These are phyloP conservation scores for Stenodera caucasica DNA, from an alignment of 2,888 invertebrate species.

Conservation along the genomic window DNA sequence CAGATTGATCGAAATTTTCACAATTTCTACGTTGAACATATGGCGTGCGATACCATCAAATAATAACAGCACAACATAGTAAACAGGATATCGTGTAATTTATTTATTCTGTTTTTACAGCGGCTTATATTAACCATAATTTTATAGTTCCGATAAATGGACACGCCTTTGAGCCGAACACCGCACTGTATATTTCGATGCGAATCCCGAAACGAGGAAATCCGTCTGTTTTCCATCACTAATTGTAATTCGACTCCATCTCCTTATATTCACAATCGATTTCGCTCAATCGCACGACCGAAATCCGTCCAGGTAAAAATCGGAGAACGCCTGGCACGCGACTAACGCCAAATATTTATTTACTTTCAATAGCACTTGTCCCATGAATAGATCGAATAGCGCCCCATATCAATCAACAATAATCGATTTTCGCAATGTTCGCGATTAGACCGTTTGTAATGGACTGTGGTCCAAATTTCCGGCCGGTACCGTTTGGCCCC, in stretches of 20 bases:
- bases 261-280: background rate
- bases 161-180: constrained; percentile 6
- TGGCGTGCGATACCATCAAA: constrained; percentile 29
- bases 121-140: constrained; percentile 4
- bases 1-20: constrained; percentile 17
- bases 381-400: constrained; percentile 14
- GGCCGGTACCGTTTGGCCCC: constrained; percentile 22
- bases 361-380: background rate
- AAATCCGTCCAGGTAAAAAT: background rate
- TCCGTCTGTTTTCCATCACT: no score
- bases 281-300: background rate
- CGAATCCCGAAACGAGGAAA: background rate
- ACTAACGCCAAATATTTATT: background rate
- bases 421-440: background rate
- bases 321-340: background rate
- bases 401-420: background rate
- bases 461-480: background rate
- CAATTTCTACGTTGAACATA: constrained; percentile 20
- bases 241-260: no score
- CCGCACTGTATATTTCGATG: background rate
- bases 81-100: constrained; percentile 26
- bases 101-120: constrained; percentile 12
- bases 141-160: background rate
- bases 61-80: constrained; percentile 23
- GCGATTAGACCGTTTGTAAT: background rate